Percentiles rank a stretch among this genome's conserved stretches.
phyloP scores from a whole-genome alignment of 2,797 vertebrate genomes.

The Bothrops alternatus region DNA sequence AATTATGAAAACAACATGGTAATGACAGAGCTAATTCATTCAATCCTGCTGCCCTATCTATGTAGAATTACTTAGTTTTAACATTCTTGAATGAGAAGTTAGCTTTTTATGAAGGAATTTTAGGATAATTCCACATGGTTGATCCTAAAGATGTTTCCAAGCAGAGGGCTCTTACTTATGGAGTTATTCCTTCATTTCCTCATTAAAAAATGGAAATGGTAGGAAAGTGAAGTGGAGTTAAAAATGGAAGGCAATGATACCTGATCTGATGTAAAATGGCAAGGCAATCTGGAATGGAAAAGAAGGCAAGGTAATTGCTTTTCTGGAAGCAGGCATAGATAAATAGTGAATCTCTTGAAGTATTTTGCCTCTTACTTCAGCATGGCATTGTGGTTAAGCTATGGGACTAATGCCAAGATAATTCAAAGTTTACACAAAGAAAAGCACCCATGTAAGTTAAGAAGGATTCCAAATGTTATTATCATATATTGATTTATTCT shows the following conservation, averaged over 20 bases:
- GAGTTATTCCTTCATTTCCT: not conserved
- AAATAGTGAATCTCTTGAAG: not conserved
- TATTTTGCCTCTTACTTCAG: not conserved
- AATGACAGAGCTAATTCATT: not conserved
- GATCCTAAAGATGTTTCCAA: not conserved
- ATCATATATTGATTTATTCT: not conserved
- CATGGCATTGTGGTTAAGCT: not conserved
- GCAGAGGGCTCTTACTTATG: not conserved
- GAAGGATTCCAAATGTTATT: not conserved
- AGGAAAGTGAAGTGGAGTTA: not conserved
- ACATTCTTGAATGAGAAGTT: not conserved
- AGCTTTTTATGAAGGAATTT: not conserved
- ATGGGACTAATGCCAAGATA: not conserved
- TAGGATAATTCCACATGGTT: not conserved
- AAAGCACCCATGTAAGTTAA: not conserved
- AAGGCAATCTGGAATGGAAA: not conserved
- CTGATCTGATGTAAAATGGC: not conserved
- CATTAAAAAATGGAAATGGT: not conserved
- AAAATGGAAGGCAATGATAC: not conserved
- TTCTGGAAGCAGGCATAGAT: not conserved
- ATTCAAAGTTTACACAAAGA: not conserved
- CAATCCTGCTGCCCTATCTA: not conserved
- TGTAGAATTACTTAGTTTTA: not conserved
- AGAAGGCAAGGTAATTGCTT: not conserved
- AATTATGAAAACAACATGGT: not conserved